Conservation (phyloP, 1,140 invertebrate genomes). For the Pseudomyrmex pallidus region DNA sequence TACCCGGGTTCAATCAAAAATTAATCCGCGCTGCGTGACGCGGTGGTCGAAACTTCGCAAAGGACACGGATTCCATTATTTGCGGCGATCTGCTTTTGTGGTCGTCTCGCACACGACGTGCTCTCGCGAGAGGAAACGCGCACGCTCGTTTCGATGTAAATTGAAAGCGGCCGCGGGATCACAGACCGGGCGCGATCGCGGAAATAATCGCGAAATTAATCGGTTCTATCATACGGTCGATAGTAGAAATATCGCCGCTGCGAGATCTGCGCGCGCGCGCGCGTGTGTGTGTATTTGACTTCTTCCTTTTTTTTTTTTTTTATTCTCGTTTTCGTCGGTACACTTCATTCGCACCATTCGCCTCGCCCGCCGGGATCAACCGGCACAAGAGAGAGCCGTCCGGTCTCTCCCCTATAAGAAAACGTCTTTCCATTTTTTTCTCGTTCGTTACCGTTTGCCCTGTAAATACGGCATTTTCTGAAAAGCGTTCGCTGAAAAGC, state of each 20-base stretch:
- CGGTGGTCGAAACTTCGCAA: constrained; percentile 38
- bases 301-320: not conserved
- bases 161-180: constrained; percentile 51
- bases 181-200: not conserved
- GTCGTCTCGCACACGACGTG: constrained; percentile 10
- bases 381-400: constrained; percentile 1
- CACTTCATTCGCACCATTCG: not conserved
- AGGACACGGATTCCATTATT: constrained; percentile 57
- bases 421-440: constrained; percentile 43
- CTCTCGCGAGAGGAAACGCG: constrained; percentile 22
- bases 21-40: constrained; percentile 29
- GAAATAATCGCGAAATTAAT: constrained; percentile 55
- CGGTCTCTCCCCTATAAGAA: not conserved
- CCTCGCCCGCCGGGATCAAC: constrained; percentile 27
- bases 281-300: not conserved
- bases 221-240: constrained; percentile 5
- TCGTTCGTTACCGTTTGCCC: constrained; percentile 54
- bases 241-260: constrained; percentile 25
- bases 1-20: constrained; percentile 39
- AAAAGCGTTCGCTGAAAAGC: constrained; percentile 50
- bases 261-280: no score
- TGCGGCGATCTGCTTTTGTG: constrained; percentile 17
- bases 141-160: constrained; percentile 56
- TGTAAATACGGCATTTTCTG: constrained; percentile 49
- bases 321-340: not conserved